Evolutionary conservation across 2,113 vertebrate species (phyloP).

Genomic region (Alethe diademata): DNA sequence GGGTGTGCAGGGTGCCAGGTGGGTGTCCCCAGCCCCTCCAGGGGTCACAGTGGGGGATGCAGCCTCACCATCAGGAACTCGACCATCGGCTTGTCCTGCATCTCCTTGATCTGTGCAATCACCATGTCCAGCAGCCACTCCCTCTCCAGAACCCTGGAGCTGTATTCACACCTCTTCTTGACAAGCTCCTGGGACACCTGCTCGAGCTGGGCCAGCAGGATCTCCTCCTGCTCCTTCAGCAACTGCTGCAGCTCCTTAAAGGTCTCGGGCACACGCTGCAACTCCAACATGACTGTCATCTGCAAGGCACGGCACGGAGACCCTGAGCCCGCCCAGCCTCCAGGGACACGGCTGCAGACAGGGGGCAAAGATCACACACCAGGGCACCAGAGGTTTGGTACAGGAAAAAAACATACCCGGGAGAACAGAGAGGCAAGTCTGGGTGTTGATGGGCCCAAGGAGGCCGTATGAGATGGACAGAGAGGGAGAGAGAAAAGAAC

Average conservation of each 20-base stretch:
- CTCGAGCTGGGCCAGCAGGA: conserved; percentile 4
- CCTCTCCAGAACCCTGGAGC: neutral
- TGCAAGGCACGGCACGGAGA: fast-evolving
- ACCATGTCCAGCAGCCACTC: neutral
- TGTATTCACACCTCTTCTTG: neutral
- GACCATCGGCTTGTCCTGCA: neutral
- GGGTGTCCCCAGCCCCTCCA: neutral
- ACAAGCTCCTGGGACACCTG: neutral
- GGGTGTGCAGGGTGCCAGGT: fast-evolving
- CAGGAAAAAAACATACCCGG: neutral
- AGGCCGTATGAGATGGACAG: neutral
- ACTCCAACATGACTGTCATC: neutral
- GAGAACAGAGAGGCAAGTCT: fast-evolving
- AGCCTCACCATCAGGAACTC: conserved; percentile 65
- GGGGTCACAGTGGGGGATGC: neutral
- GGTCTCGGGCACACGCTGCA: neutral
- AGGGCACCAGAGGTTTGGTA: neutral
- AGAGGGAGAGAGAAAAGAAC: neutral
- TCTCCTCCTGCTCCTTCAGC: conserved; percentile 40
- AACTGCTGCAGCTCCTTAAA: conserved; percentile 53
- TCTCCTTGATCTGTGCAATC: conserved; percentile 33
- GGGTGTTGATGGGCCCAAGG: neutral
- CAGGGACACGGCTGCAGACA: fast-evolving
- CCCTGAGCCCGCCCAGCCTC: neutral
- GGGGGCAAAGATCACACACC: neutral